Base-by-base conservation (phyloP, 2,797 vertebrate genomes). In the Uromys caudimaculatus region DNA sequence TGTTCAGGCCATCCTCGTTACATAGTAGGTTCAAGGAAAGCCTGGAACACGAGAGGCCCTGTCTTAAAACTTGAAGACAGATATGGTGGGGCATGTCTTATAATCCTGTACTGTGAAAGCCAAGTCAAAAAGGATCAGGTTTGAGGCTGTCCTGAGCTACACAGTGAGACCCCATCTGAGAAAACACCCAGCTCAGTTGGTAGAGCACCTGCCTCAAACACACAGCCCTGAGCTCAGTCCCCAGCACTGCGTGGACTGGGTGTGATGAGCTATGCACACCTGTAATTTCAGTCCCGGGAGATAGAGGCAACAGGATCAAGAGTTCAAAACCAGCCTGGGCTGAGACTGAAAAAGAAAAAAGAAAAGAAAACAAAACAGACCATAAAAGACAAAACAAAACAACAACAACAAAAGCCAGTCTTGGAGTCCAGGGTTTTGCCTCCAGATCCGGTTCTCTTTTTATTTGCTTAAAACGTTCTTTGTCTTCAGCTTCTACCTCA, bases 401-500 rank as follows among this genome's bases (percentile, higher is more conserved):
- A n/a, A 3, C 35, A 71, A 38, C 69, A 71, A 7, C 5, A 27
- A 14, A n/a, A 52, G 16, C 17, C 69, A 76, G 77, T 16, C 87
- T 50, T 27, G 67, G 56, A 78, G 69, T 35, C 78, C 32, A n/a
- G 35, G 64, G 11, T 73, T 47, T 83, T 41, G 19, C 11, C 24
- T 90, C 93, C 73, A 82, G 86, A 50, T 52, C 35, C 0, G 24
- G 47, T 44, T 84, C 23, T 79, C 83, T 67, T 3, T 62, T 2
- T 75, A 35, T 92, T 81, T 71, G 47, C 41, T 75, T 41, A 77
- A 96, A 60, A 71, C 29, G 35, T 62, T 41, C 93, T 91, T 95
- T 89, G 95, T 96, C 78, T 94, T 71, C 77, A 21, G 90, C 54
- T 89, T 91, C 67, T 78, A 7, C 73, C 56, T 90, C 82, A 44